These are phyloP conservation scores for Carpatolechia fugitivella DNA, from an alignment of 2,888 invertebrate genomes.

Conservation along the genomic window DNA sequence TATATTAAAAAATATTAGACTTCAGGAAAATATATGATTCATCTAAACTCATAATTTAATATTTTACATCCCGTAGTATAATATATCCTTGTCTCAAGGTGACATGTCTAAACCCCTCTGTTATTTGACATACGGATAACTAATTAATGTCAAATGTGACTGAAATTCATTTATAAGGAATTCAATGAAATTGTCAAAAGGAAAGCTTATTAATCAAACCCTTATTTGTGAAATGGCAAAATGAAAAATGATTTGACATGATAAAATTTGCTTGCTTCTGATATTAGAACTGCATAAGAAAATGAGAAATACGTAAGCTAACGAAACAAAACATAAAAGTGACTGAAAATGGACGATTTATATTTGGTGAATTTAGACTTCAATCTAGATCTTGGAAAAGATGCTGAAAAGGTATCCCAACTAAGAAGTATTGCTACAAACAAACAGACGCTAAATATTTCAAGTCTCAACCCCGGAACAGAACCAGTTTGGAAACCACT, in stretches of 20 bases:
- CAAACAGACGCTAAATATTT: too few species aligned
- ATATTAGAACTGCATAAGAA: background rate
- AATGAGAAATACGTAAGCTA: background rate
- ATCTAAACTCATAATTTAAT: constrained; percentile 17
- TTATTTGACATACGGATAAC: constrained; percentile 38
- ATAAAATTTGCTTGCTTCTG: background rate
- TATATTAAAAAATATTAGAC: too few species aligned
- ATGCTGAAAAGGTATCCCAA: too few species aligned
- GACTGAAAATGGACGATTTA: too few species aligned
- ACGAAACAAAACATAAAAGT: too few species aligned
- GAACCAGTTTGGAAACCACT: constrained; percentile 9
- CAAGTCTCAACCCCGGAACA: too few species aligned
- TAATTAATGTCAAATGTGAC: constrained; percentile 50
- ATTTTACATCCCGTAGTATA: constrained; percentile 40
- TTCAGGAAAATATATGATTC: constrained; percentile 1
- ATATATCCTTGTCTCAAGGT: constrained; percentile 43
- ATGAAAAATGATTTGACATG: background rate
- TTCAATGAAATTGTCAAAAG: constrained; percentile 22
- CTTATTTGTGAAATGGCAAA: background rate
- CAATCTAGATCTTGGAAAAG: too few species aligned
- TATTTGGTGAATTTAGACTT: too few species aligned
- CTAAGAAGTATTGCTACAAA: too few species aligned
- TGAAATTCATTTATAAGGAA: constrained; percentile 34
- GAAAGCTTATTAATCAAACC: constrained; percentile 17
- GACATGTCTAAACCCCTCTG: constrained; percentile 30